phyloP scores from a whole-genome alignment of 2,113 vertebrate species.

The Macquaria ambigua region DNA sequence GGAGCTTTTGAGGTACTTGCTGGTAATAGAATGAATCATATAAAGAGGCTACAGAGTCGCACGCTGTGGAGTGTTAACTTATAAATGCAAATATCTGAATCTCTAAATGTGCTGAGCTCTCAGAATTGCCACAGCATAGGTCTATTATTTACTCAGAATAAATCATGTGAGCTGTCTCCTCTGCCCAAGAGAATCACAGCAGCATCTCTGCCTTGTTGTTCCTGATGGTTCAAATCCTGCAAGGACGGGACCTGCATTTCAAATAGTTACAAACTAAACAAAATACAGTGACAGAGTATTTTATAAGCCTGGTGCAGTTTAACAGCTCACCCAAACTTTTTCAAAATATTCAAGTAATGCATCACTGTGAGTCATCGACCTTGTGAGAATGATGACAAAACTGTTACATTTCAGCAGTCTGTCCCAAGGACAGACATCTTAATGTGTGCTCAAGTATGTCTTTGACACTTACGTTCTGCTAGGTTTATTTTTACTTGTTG shows the following conservation, averaged over 20 bases:
- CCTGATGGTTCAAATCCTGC: background rate
- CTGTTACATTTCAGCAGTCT: conserved; percentile 5
- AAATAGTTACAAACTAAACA: conserved; percentile 2
- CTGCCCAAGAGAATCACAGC: conserved; percentile 22
- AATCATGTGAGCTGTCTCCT: conserved; percentile 27
- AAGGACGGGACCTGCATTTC: background rate
- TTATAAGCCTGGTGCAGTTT: background rate
- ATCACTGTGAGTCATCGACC: conserved; percentile 13
- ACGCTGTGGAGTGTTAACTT: conserved; percentile 18
- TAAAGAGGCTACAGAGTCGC: conserved; percentile 22
- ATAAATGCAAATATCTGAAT: conserved; percentile 53
- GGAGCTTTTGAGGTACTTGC: conserved; percentile 27
- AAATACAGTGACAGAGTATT: background rate
- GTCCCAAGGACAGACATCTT: conserved; percentile 24
- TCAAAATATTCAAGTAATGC: conserved; percentile 16
- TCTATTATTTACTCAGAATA: conserved; percentile 54
- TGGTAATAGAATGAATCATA: conserved; percentile 32
- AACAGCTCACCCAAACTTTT: conserved; percentile 1
- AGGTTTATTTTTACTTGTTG: conserved; percentile 13
- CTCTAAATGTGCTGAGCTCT: conserved; percentile 40
- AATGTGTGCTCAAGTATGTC: background rate
- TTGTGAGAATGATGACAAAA: conserved; percentile 29
- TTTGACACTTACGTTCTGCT: background rate
- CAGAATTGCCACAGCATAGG: conserved; percentile 28
- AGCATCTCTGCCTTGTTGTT: conserved; percentile 17